Base-by-base conservation (phyloP, 2,888 invertebrate genomes). In the Prosopocoilus inquinatus region DNA sequence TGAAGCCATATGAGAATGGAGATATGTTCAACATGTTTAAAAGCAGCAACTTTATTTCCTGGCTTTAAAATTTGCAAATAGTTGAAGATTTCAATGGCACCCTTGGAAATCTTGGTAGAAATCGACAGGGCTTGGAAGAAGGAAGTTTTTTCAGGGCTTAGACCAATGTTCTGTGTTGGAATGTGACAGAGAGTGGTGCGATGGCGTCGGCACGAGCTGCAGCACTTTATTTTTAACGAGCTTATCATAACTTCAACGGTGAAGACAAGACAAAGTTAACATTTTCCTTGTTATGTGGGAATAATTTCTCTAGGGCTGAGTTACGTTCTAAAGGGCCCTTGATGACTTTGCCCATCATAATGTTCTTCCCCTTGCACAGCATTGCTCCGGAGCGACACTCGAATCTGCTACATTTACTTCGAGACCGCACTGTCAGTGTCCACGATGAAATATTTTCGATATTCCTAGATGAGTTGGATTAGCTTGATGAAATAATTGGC, bases 111-210 rank as follows among this genome's bases (percentile, higher is more conserved):
- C 84, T 98, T 98, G 73, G 99, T 99, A 60, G 98, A 96, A 77
- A 99, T 99, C 69, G 96, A 94, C 71, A 99, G 84, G 78, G 99
- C 99, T 83, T 99, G 99, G 90, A 99, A 99, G 93, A 99, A 99
- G 75, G 96, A 96, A 59, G 99, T 99, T 82, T 99, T 99, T 80
- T 99, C 99, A 55, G 99, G 99, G 68, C 97, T 96, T 67, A 99
- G 84, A 64, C 96, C 96, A 55, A 99, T 99, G 82, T 97, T 96
- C 79, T 99, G 99, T 39, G 98, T 95, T n/a, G 98, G 97, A 72
- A 99, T 92, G 73, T 85, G 67, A 99, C 99, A 65, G 93, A 90
- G 74, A 94, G 82, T 0, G 98, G 99, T 47, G 99, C 99, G 70
- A 98, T 88, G 55, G 98, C 97, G 66, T 99, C 98, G 57, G 94